Conservation (phyloP, 2,113 vertebrate species). For the Campylomormyrus tamandua region DNA sequence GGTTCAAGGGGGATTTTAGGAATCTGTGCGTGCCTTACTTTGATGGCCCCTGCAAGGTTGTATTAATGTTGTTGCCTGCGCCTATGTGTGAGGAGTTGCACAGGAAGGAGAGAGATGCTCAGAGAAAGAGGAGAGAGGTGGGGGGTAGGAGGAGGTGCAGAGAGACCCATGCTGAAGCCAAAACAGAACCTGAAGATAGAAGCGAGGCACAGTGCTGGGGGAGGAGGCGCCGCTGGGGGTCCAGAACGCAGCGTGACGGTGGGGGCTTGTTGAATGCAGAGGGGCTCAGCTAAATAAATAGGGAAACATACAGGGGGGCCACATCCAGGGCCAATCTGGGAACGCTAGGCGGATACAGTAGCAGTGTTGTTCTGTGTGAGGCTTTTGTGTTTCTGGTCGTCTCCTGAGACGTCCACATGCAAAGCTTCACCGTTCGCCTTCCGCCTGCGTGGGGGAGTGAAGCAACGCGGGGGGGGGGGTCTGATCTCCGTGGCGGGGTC, state of each 20-base stretch:
- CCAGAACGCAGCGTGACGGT: not conserved
- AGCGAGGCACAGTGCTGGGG: conserved; percentile 28
- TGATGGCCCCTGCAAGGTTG: conserved; percentile 19
- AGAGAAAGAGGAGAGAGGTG: conserved; percentile 13
- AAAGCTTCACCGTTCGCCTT: not conserved
- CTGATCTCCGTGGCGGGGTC: not conserved
- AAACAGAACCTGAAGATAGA: conserved; percentile 55
- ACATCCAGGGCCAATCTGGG: not conserved
- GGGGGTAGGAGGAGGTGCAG: conserved; percentile 20
- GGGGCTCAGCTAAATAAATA: not conserved
- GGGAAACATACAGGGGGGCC: not conserved
- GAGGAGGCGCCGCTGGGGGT: conserved; percentile 36
- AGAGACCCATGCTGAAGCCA: conserved; percentile 32
- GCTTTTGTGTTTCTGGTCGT: not conserved
- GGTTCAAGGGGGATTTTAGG: not conserved
- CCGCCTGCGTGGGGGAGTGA: not conserved
- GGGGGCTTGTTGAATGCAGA: conserved; percentile 16
- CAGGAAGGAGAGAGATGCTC: conserved; percentile 9
- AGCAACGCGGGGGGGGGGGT: not conserved
- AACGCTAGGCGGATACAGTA: not conserved
- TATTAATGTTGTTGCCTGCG: conserved; percentile 24
- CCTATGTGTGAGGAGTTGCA: conserved; percentile 20
- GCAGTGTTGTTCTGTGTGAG: not conserved
- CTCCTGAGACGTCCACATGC: not conserved
- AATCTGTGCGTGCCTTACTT: not conserved